Evolutionary conservation across 1,140 invertebrate species (phyloP).

Genomic region (Helicoverpa zea): DNA sequence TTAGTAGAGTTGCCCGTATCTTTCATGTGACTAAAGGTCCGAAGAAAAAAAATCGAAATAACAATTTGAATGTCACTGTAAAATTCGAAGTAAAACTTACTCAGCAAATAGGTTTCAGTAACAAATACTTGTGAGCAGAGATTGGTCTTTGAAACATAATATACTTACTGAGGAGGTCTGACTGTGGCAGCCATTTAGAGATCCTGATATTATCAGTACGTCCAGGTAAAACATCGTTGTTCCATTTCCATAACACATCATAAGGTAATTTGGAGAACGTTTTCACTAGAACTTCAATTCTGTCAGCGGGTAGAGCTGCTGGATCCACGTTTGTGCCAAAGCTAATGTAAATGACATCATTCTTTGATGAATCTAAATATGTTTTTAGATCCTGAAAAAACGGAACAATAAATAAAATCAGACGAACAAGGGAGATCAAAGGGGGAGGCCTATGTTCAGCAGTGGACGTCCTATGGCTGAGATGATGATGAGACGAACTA

Average conservation of each 20-base stretch:
- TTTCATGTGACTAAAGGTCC: background rate
- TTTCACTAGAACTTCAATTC: constrained; percentile 62
- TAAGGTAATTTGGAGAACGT: constrained; percentile 77
- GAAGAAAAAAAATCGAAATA: too few relatives aligned
- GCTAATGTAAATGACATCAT: constrained; percentile 83
- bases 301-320: constrained; percentile 68
- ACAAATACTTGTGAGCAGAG: background rate
- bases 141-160: background rate
- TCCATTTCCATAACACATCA: constrained; percentile 82
- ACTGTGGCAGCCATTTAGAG: constrained; percentile 64
- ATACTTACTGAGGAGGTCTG: constrained; percentile 67
- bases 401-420: background rate
- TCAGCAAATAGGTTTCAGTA: too few relatives aligned
- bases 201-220: constrained; percentile 77
- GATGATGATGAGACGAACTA: too few relatives aligned
- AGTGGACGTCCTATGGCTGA: too few relatives aligned
- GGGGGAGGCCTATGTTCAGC: too few relatives aligned
- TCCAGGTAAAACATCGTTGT: constrained; percentile 59
- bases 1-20: background rate
- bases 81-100: too few relatives aligned
- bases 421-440: too few relatives aligned
- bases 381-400: constrained; percentile 57
- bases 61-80: too few relatives aligned
- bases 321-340: constrained; percentile 83
- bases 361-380: constrained; percentile 57